Percentiles rank a stretch among this genome's conserved stretches.
Conservation (phyloP, 2,797 vertebrate genomes). For the Clarias laeviceps region DNA sequence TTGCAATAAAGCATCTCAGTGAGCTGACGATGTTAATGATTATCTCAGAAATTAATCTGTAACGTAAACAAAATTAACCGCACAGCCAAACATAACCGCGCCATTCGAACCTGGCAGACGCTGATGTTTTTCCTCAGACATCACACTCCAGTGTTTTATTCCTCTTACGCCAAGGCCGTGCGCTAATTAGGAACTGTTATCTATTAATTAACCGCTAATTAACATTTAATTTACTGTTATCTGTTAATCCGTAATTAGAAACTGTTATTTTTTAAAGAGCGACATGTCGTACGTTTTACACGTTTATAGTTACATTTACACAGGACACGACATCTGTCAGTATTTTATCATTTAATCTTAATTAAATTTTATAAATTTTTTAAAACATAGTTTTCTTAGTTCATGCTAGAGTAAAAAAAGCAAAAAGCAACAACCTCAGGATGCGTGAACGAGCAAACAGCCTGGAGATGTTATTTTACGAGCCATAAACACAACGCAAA, state of each 20-base stretch:
- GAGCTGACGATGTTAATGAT: no score
- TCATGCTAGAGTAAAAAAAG: background rate
- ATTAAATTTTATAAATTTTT: no score
- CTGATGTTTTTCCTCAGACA: background rate
- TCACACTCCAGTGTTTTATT: background rate
- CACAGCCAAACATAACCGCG: background rate
- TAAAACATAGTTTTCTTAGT: background rate
- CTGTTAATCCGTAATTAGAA: no score
- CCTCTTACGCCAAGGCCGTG: background rate
- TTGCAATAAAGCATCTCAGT: background rate
- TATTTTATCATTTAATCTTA: background rate
- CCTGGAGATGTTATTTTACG: background rate
- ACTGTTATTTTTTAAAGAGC: background rate
- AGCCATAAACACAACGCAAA: constrained; percentile 5
- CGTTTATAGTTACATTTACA: background rate
- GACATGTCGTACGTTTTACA: background rate
- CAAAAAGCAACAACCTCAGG: background rate
- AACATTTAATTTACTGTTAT: no score
- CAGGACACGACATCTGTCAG: background rate
- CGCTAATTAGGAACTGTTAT: no score
- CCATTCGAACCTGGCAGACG: background rate
- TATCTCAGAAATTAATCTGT: background rate
- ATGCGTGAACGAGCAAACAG: background rate
- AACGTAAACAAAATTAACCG: background rate
- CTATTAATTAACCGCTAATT: no score